A percentile compares a stretch with the other conserved stretches of the same genome.
Conservation (phyloP, 2,797 vertebrate species). For the Syncerus caffer region DNA sequence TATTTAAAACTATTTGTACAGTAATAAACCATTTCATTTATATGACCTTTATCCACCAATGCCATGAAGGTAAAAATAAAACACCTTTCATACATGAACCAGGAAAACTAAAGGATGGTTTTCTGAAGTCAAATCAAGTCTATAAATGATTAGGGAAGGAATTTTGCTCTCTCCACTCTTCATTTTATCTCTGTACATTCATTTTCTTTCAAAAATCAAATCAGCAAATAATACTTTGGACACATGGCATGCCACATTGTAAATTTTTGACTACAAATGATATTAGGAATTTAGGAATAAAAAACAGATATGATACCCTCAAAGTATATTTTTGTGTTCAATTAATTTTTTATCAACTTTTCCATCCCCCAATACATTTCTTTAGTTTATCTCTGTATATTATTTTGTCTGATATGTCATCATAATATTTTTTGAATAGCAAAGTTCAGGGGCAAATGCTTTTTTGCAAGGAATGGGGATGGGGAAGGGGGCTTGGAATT, state of each 20-base stretch:
- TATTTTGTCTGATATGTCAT: not conserved
- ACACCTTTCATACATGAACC: conserved; percentile 29
- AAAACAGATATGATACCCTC: not conserved
- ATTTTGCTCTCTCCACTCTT: not conserved
- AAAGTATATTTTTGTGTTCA: not conserved
- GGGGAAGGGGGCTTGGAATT: not conserved
- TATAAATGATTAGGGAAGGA: conserved; percentile 24
- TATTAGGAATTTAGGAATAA: not conserved
- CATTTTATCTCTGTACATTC: conserved; percentile 22
- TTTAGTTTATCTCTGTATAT: not conserved
- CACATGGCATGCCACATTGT: conserved; percentile 34
- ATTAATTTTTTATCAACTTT: not conserved
- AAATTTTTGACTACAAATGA: not conserved
- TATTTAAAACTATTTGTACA: conserved; percentile 33
- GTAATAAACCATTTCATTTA: not conserved
- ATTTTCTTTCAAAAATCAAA: conserved; percentile 73
- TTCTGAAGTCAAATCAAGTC: conserved; percentile 20
- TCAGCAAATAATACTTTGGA: conserved; percentile 33
- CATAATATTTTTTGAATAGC: not conserved
- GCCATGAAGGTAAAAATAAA: conserved; percentile 62
- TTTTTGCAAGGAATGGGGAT: fast-evolving
- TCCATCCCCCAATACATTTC: not conserved
- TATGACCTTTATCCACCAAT: not conserved
- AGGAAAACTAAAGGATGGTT: not conserved
- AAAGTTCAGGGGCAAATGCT: not conserved